These are phyloP conservation scores for Sula dactylatra DNA, from an alignment of 2,113 vertebrate species.

Conservation along the genomic window DNA sequence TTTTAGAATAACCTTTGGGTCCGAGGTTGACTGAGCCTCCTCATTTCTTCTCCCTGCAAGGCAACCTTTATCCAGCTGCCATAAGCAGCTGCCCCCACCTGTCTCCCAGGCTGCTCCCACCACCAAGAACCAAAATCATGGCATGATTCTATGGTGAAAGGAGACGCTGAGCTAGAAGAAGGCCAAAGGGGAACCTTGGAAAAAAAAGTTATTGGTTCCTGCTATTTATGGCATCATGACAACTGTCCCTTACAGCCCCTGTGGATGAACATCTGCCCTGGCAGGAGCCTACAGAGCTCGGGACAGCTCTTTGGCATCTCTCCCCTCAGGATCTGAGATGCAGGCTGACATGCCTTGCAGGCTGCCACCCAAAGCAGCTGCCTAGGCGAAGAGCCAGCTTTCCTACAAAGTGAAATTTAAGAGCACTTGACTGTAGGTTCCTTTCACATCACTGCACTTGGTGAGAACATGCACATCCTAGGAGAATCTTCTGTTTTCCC, in stretches of 20 bases:
- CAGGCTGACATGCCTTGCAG: background rate
- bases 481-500: background rate
- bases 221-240: background rate
- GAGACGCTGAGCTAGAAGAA: background rate
- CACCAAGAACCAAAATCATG: background rate
- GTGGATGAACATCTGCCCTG: background rate
- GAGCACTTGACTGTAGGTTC: background rate
- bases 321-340: background rate
- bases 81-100: background rate
- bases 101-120: background rate
- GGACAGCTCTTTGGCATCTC: background rate
- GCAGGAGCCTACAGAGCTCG: background rate
- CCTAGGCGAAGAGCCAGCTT: background rate
- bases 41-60: background rate
- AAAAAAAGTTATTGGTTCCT: background rate
- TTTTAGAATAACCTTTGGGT: background rate
- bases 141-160: background rate
- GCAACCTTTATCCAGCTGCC: background rate
- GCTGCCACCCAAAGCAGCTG: background rate
- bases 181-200: background rate
- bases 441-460: background rate
- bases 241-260: background rate
- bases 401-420: background rate
- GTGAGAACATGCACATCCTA: fast-evolving
- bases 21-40: background rate